These are phyloP conservation scores for Neopipo cinnamomea DNA, from an alignment of 2,113 vertebrate genomes.

Conservation along the genomic window DNA sequence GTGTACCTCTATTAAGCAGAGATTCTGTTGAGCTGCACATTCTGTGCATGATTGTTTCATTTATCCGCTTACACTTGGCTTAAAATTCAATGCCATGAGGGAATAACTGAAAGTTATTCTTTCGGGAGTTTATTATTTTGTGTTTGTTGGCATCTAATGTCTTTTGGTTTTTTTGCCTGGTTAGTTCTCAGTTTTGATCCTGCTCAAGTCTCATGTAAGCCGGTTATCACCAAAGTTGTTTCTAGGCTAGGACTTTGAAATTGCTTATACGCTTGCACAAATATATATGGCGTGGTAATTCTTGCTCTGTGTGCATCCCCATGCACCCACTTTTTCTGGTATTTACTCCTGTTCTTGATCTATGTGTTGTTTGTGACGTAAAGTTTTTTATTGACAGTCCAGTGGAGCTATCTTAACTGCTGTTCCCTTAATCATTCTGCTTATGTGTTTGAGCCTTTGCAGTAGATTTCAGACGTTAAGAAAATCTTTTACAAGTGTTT, in stretches of 20 bases:
- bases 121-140: background rate
- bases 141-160: background rate
- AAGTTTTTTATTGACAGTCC: background rate
- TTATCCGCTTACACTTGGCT: background rate
- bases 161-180: background rate
- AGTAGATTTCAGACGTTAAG: background rate
- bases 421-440: background rate
- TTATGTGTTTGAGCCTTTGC: background rate
- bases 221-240: background rate
- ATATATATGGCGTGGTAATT: background rate
- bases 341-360: background rate
- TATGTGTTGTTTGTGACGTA: accelerated
- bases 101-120: background rate
- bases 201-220: background rate
- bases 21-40: background rate
- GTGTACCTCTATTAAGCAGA: background rate
- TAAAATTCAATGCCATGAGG: background rate
- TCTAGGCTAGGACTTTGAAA: background rate
- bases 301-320: background rate
- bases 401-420: background rate
- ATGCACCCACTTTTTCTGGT: background rate
- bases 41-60: background rate
- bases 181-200: background rate
- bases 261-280: background rate
- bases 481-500: background rate